Conservation (phyloP, 2,797 vertebrate species). For the Petrocephalus schoutedeni region DNA sequence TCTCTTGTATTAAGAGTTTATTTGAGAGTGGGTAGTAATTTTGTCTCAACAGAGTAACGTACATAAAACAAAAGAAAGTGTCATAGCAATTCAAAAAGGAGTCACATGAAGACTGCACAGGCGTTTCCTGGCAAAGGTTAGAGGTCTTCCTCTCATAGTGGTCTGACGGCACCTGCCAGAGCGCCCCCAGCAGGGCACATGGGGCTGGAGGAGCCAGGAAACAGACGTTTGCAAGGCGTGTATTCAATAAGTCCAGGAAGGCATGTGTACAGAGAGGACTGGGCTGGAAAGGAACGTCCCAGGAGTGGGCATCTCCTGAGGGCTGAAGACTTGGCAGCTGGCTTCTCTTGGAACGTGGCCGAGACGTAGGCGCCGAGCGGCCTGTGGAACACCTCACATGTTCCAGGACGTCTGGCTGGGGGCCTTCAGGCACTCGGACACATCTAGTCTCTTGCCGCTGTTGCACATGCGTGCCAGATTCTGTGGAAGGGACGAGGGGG, state of each 20-base stretch:
- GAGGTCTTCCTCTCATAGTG: neutral
- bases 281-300: neutral
- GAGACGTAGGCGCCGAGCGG: neutral
- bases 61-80: slow-evolving; percentile 16
- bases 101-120: neutral
- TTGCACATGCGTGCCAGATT: slow-evolving; percentile 87
- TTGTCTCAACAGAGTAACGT: neutral
- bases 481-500: slow-evolving; percentile 54
- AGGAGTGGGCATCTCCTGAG: neutral
- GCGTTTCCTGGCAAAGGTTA: neutral
- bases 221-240: neutral
- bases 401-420: slow-evolving; percentile 46
- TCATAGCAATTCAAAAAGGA: neutral
- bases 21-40: neutral
- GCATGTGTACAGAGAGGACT: neutral
- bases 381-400: neutral
- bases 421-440: slow-evolving; percentile 75
- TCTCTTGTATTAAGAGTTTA: slow-evolving; percentile 12
- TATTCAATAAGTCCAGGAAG: neutral
- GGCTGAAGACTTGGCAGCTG: neutral
- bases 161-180: neutral
- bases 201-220: neutral
- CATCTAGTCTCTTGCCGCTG: slow-evolving; percentile 76
- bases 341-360: neutral
- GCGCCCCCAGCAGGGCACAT: neutral